phyloP scores from a whole-genome alignment of 2,888 invertebrate species.

The Mesochorus sp. region DNA sequence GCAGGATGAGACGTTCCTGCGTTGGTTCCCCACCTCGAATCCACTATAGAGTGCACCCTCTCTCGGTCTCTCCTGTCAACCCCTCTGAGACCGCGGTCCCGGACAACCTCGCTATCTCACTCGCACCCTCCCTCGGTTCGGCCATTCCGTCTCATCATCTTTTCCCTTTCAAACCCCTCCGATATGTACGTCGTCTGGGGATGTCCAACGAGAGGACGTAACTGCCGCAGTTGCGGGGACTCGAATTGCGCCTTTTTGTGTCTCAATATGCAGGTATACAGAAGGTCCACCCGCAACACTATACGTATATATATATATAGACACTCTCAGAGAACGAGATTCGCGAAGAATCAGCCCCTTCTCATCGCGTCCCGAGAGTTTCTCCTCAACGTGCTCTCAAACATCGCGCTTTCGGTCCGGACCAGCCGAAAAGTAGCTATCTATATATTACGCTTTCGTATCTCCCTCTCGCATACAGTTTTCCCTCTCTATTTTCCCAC shows the following conservation, averaged over 20 bases:
- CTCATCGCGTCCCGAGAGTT: conserved; percentile 41
- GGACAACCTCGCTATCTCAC: conserved; percentile 69
- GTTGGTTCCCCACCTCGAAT: conserved; percentile 68
- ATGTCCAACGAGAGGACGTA: neutral
- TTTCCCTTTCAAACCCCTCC: conserved; percentile 74
- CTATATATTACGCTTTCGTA: conserved; percentile 13
- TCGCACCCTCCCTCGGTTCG: conserved; percentile 46
- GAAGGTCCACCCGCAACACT: conserved; percentile 12
- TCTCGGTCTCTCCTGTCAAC: conserved; percentile 74
- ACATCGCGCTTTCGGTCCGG: conserved; percentile 36
- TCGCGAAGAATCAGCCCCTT: conserved; percentile 66
- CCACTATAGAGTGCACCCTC: conserved; percentile 62
- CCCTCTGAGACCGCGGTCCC: conserved; percentile 71
- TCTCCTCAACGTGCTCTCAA: conserved; percentile 44
- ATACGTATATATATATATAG: too few species aligned
- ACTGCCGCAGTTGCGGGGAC: neutral
- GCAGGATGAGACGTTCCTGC: conserved; percentile 71
- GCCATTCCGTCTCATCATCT: conserved; percentile 77
- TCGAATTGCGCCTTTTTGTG: neutral
- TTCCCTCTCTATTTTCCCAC: conserved; percentile 9
- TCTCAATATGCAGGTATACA: neutral
- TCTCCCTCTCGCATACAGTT: conserved; percentile 5
- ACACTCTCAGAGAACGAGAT: conserved; percentile 51
- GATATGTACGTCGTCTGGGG: conserved; percentile 21
- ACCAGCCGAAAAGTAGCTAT: conserved; percentile 53